Base-by-base conservation (phyloP, 1,140 invertebrate species). In the Drosophila sechellia region DNA sequence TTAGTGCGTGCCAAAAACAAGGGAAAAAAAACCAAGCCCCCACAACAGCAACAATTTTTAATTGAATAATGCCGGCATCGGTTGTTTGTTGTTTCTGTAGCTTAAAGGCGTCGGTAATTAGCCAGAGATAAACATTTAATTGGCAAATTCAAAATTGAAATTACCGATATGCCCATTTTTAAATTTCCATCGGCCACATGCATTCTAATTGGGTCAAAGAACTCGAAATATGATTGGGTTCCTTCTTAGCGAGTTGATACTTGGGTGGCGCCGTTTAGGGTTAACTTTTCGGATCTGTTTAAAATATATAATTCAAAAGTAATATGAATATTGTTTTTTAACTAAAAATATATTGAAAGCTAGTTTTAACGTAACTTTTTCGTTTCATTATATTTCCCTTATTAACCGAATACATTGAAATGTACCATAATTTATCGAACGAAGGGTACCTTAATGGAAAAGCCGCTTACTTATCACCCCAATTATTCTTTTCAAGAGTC, bases 1-100 rank as follows among this genome's bases (percentile, higher is more conserved):
- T 92, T 87, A 91, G 90, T 90, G 90, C 87, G 90, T 91, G 90
- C 90, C 90, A 90, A 92, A 90, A 92, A 90, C 69, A 65, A 75
- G 64, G 42, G 48, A 57, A 66, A 79, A 79, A 79, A 77, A 64
- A 70, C 6, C 73, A 75, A 81, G 69, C 48, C 48, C 27, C 48
- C 48, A 27, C 48, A 50, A 17, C 27, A 50, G 48, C 48, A 50
- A 50, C 25, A 50, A 50, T 13, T 89, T 90, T 91, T 90, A 92
- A 92, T 92, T 92, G 84, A 92, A 92, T 91, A 89, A 87, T 87
- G 84, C 79, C 77, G 84, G 64, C 81, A 65, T 71, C 75, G 73
- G 60, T 25, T 31, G 37, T 45, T 71, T 48, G 58, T 52, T 66
- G 55, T 45, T 45, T 8, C 20, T 45, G 52, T 39, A 40, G 73